Evolutionary conservation across 2,113 vertebrate genomes (phyloP).

Genomic region (Micronycteris hirsuta): DNA sequence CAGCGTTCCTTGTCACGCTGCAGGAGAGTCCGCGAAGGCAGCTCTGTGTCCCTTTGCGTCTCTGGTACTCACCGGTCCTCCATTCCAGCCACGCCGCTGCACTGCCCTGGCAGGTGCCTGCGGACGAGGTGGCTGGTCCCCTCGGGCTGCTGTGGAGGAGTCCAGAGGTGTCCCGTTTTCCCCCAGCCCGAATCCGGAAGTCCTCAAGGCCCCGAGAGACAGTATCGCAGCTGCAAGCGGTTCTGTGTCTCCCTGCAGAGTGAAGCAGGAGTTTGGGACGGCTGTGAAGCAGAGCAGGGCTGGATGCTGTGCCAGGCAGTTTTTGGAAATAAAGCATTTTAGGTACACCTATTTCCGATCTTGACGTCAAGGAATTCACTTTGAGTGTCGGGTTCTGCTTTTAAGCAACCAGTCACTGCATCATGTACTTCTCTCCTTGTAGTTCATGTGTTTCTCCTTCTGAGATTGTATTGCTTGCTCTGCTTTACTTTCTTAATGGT

Average conservation of each 20-base stretch:
- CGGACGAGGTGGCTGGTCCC: background rate
- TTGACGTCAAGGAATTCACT: background rate
- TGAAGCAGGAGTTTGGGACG: background rate
- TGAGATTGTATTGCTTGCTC: background rate
- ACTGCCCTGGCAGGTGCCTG: background rate
- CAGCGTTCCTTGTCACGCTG: background rate
- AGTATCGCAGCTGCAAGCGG: fast-evolving
- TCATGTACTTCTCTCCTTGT: too few species aligned
- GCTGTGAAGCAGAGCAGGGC: background rate
- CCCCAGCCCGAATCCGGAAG: background rate
- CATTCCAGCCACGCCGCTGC: background rate
- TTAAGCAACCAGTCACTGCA: background rate
- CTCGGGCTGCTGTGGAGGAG: background rate
- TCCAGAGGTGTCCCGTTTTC: background rate
- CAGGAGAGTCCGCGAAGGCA: background rate
- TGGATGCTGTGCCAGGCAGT: background rate
- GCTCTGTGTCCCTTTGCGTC: background rate
- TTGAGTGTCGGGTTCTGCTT: background rate
- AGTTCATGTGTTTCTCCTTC: background rate
- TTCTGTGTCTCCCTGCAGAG: background rate
- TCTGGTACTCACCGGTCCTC: background rate
- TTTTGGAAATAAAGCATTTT: background rate
- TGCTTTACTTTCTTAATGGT: background rate
- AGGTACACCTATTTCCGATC: background rate
- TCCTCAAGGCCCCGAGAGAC: background rate